These are phyloP conservation scores for Fukomys damarensis DNA, from an alignment of 2,113 vertebrate species.

Conservation along the genomic window DNA sequence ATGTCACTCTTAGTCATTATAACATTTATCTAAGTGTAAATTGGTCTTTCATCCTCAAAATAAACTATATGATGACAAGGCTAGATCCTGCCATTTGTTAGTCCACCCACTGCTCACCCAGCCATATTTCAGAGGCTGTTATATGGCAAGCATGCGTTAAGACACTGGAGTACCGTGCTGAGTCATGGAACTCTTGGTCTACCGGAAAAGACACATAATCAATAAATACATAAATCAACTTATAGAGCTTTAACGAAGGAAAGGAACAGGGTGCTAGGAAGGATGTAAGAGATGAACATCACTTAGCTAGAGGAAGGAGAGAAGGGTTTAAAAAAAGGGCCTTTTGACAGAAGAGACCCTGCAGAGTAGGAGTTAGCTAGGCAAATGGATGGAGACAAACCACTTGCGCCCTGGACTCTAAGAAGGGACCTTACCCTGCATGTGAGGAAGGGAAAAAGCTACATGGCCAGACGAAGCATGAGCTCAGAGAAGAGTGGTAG, in stretches of 20 bases:
- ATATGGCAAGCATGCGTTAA: background rate
- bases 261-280: background rate
- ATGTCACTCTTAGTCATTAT: background rate
- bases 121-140: background rate
- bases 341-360: background rate
- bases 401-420: background rate
- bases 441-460: background rate
- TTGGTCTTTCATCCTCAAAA: background rate
- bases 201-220: background rate
- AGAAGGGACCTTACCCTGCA: background rate
- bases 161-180: background rate
- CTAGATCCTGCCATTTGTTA: background rate
- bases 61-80: background rate
- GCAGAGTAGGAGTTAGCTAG: background rate
- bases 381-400: background rate
- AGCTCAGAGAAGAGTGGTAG: background rate
- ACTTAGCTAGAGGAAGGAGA: background rate
- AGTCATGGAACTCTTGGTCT: background rate
- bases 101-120: background rate
- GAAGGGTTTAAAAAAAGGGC: background rate
- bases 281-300: background rate
- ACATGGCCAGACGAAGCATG: background rate
- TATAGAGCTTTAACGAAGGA: background rate
- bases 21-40: background rate
- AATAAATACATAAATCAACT: slow-evolving; percentile 2